Evolutionary conservation across 1,140 invertebrate species (phyloP).

Genomic region (Coelopa frigida): DNA sequence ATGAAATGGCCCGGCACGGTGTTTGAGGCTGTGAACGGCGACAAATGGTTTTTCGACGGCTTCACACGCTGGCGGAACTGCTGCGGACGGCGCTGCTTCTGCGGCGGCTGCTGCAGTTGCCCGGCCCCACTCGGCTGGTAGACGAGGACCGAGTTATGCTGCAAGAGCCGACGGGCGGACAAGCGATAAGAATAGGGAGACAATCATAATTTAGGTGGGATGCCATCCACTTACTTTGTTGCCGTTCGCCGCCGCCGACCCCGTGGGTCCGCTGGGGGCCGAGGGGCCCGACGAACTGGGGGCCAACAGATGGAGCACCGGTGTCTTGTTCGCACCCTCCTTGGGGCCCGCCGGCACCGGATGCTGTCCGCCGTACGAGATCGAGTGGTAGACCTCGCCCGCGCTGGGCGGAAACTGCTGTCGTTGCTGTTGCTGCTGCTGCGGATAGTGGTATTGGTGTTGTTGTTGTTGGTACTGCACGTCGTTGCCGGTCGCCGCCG

Average conservation of each 20-base stretch:
- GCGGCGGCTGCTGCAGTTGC: slow-evolving; percentile 15
- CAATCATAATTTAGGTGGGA: no score
- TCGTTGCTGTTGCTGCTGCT: slow-evolving; percentile 12
- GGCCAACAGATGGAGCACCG: slow-evolving; percentile 8
- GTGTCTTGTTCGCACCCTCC: slow-evolving; percentile 4
- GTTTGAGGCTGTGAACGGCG: slow-evolving; percentile 42
- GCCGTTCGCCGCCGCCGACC: slow-evolving; percentile 6
- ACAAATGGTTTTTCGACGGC: slow-evolving; percentile 44
- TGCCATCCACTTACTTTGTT: no score
- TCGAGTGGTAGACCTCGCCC: slow-evolving; percentile 31
- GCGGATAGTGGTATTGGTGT: slow-evolving; percentile 16
- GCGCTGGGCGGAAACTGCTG: slow-evolving; percentile 30
- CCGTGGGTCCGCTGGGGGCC: slow-evolving; percentile 1
- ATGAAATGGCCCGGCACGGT: slow-evolving; percentile 42
- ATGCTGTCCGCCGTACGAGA: slow-evolving; percentile 13
- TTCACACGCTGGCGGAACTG: slow-evolving; percentile 29
- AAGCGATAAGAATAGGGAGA: no score
- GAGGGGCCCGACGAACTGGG: neutral
- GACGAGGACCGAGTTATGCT: slow-evolving; percentile 20
- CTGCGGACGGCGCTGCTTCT: slow-evolving; percentile 18
- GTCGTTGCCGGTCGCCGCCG: neutral
- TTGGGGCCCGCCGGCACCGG: slow-evolving; percentile 1
- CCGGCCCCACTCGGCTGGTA: no score
- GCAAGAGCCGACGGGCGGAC: slow-evolving; percentile 4
- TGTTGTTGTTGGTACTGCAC: no score